Evolutionary conservation across 2,888 invertebrate genomes (phyloP), one percentile per base, ranked within the genome.

Genomic region (Nemoura dubitans): DNA sequence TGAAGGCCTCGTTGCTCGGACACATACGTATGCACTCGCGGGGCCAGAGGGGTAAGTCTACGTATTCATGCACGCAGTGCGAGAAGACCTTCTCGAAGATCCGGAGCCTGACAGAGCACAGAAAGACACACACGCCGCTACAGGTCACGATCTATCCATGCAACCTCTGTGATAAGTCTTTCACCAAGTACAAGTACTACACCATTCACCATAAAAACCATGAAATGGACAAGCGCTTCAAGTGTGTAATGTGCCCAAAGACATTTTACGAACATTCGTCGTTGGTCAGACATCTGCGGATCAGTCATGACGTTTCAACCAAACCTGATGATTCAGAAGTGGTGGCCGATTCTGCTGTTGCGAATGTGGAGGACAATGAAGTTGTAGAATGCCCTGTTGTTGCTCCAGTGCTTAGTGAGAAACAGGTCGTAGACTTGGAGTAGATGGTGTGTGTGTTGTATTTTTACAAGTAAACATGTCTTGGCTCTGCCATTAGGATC

Each of bases 261-360:
- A 0, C 14, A n/a, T 81, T 81, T 27, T 81, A 81, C 30, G 81
- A 81, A 30, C 28, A 81, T 5, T n/a, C 28, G n/a, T 81, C 30
- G 81, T 29, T 81, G n/a, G 30, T 30, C 6, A 28, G 81, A 30
- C 81, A 81, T n/a, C 26, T 81, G 81, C 28, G 81, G 16, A 81
- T 81, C 30, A 30, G n/a, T n/a, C 81, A 81, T n/a, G 81, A 81
- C 29, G 27, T 78, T 7, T 78, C 10, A n/a, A 59, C 59, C 14
- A 21, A 1, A 21, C 16, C 14, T 21, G 59, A 59, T 2, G 21
- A 14, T 59, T 59, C 21, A 14, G 21, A 59, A 59, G 59, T 21
- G 16, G 59, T 59, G 10, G 59, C 59, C 59, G 14, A 2, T 59
- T 21, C 59, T 21, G 59, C 21, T 59, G 21, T 2, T 59, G 16